A percentile compares a stretch with the other conserved stretches of the same genome.
Conservation (phyloP, 2,888 invertebrate species). For the Torymus aiolomorphi region DNA sequence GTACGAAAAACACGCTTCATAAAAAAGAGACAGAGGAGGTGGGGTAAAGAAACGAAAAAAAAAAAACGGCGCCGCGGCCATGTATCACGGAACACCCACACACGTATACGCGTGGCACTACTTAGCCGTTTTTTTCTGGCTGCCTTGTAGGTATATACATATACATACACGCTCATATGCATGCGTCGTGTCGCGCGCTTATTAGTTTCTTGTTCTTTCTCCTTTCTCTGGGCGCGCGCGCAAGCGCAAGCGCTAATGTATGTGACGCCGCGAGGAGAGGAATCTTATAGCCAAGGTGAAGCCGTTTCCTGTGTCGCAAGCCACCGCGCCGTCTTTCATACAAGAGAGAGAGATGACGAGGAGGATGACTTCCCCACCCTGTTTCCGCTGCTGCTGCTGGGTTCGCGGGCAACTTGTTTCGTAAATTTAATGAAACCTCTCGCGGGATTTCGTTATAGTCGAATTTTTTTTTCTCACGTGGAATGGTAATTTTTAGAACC, state of each 20-base stretch:
- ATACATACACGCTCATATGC: conserved; percentile 9
- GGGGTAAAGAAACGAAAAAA: neutral
- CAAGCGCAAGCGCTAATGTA: conserved; percentile 47
- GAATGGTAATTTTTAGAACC: too few species aligned
- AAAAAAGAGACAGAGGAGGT: conserved; percentile 58
- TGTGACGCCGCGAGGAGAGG: conserved; percentile 45
- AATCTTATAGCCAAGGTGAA: conserved; percentile 67
- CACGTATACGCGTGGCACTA: conserved; percentile 46
- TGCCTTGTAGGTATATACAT: neutral
- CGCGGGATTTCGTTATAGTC: too few species aligned
- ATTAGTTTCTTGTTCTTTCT: conserved; percentile 50
- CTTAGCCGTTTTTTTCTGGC: conserved; percentile 54
- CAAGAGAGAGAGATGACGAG: too few species aligned
- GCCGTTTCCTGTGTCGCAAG: conserved; percentile 73
- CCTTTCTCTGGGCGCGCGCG: neutral
- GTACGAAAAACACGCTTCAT: conserved; percentile 66
- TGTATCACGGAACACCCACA: conserved; percentile 69
- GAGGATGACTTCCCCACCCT: too few species aligned
- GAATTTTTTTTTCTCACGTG: too few species aligned
- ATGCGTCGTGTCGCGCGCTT: conserved; percentile 24
- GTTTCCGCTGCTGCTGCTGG: too few species aligned
- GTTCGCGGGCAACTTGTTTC: too few species aligned
- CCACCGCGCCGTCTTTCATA: conserved; percentile 45
- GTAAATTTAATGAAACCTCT: too few species aligned
- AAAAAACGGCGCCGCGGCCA: conserved; percentile 58